Percentiles rank a stretch among this genome's conserved stretches.
Evolutionary conservation across 2,888 invertebrate species (phyloP).

Genomic region (Dorcus hopei): DNA sequence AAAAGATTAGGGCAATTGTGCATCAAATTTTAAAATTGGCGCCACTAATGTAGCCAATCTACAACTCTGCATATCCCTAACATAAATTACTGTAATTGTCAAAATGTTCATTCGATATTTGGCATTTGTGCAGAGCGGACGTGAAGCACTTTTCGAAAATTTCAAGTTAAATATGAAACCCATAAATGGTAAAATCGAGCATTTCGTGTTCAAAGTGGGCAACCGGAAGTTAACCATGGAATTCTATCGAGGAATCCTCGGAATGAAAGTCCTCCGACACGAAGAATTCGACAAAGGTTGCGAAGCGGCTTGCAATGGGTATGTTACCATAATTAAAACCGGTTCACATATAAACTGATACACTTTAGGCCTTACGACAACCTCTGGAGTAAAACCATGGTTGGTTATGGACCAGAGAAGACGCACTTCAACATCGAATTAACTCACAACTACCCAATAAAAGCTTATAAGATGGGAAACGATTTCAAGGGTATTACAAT

Average conservation of each 20-base stretch:
- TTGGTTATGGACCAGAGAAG: conserved; percentile 95
- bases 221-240: conserved; percentile 80
- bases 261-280: conserved; percentile 95
- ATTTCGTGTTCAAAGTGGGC: conserved; percentile 95
- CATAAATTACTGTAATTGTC: no score
- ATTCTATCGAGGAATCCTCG: conserved; percentile 87
- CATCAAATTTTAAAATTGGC: no score
- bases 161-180: conserved; percentile 16
- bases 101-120: no score
- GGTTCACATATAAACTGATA: background rate
- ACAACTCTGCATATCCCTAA: no score
- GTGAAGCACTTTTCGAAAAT: no score
- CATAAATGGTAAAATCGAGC: conserved; percentile 72
- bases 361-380: conserved; percentile 85
- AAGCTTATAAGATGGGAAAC: conserved; percentile 83
- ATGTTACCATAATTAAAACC: conserved; percentile 33
- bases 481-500: conserved; percentile 87
- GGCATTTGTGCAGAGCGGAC: no score
- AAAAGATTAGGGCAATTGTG: no score
- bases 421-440: conserved; percentile 93
- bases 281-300: conserved; percentile 98
- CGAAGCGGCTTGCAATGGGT: conserved; percentile 97
- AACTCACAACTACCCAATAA: conserved; percentile 95
- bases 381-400: conserved; percentile 99
- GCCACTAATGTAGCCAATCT: no score